Evolutionary conservation across 2,113 vertebrate species (phyloP), one percentile per base, ranked within the genome.

Genomic region (Eurypyga helias): DNA sequence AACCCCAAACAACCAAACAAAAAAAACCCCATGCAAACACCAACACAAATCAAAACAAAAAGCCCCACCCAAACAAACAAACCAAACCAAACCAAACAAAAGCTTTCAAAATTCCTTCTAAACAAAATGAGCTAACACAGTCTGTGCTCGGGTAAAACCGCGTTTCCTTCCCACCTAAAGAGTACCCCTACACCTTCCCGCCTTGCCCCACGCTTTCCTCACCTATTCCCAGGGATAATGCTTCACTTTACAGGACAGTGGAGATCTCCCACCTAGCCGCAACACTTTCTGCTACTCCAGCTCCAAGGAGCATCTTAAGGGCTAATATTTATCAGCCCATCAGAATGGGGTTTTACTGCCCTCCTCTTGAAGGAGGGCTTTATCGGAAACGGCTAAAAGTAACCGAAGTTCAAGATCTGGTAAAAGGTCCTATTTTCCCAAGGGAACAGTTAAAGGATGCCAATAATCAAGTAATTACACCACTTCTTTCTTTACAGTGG

Each of bases 301-400:
- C 67, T n/a, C 26, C 43, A 16, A 49, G 36, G 11, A 25, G 43
- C n/a, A 46, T 23, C 34, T 38, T 25, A 3, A 49, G 26, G 28
- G 14, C 25, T 58, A 2, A 19, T 38, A 55, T 65, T 73, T 16
- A 20, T 12, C 51, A 21, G 31, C 36, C 43, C 52, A 0, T 31
- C 49, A 13, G 34, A 20, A 25, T 0, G 23, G 13, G 33, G 14
- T 1, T 67, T 48, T 14, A 19, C 33, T 10, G 17, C 5, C 1
- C 57, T 61, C 23, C 19, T 15, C 38, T 41, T 5, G 17, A 41
- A 34, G 33, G 26, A 45, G 18, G 16, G 11, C 28, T 67, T 65
- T 19, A 14, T 51, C 29, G 15, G 51, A 45, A 83, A 79, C 4
- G 25, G 28, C 15, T 31, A 4, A 48, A 48, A 58, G 66, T 13